Percentiles rank a stretch among this genome's conserved stretches.
These are phyloP conservation scores for Perodicticus potto DNA, from an alignment of 2,797 vertebrate genomes.

Conservation along the genomic window DNA sequence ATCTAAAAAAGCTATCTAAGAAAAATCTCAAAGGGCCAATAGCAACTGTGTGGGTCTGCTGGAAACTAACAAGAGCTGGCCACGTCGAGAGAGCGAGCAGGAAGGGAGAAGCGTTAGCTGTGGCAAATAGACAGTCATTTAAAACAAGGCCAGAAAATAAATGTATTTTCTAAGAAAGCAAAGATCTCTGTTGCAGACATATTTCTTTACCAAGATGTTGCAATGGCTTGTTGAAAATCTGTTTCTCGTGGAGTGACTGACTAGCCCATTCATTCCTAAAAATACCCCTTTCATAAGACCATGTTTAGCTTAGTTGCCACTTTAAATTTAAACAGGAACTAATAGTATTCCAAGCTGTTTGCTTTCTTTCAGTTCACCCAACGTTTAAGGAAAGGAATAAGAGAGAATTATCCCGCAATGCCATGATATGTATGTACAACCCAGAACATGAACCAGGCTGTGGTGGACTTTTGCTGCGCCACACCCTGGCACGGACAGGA, in stretches of 20 bases:
- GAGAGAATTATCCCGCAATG: constrained; percentile 65
- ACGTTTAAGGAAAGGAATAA: constrained; percentile 54
- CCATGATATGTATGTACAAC: neutral
- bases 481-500: constrained; percentile 16
- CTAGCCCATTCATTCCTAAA: constrained; percentile 85
- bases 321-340: constrained; percentile 82
- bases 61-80: neutral
- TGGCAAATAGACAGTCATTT: constrained; percentile 61
- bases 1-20: constrained; percentile 10
- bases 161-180: constrained; percentile 80
- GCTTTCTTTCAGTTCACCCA: constrained; percentile 77
- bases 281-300: constrained; percentile 83
- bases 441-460: constrained; percentile 39
- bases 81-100: neutral
- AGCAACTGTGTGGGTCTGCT: neutral
- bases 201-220: constrained; percentile 72
- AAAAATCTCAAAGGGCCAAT: constrained; percentile 44
- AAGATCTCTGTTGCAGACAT: constrained; percentile 69
- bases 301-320: constrained; percentile 84
- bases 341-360: constrained; percentile 76
- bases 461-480: constrained; percentile 38
- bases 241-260: constrained; percentile 50
- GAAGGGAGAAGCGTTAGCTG: constrained; percentile 63
- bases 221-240: constrained; percentile 73
- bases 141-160: constrained; percentile 64